phyloP scores from a whole-genome alignment of 2,797 vertebrate species.

The Cossypha dichroa region DNA sequence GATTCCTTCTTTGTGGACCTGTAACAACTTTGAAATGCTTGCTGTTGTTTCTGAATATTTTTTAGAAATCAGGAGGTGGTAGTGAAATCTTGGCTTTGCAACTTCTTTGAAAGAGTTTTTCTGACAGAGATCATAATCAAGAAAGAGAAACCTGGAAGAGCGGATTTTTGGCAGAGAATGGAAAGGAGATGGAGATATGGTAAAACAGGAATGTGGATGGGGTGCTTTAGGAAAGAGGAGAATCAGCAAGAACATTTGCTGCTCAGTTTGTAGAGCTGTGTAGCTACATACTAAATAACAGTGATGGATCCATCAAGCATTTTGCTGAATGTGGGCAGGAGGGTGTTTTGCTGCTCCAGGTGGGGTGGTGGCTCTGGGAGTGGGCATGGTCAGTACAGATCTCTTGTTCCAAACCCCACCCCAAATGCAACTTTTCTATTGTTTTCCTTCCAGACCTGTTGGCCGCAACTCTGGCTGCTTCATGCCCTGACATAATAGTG shows the following conservation, averaged over 20 bases:
- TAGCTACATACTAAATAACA: not conserved
- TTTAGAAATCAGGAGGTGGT: not conserved
- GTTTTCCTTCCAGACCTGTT: not conserved
- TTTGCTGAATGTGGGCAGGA: not conserved
- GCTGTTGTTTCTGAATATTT: not conserved
- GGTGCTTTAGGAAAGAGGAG: not conserved
- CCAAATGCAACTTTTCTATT: not conserved
- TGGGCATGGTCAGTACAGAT: not conserved
- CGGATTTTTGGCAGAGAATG: not conserved
- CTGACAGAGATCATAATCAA: not conserved
- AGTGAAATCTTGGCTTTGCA: not conserved
- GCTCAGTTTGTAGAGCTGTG: not conserved
- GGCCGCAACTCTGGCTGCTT: not conserved
- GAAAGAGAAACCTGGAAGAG: not conserved
- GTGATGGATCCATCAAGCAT: not conserved
- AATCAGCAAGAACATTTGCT: not conserved
- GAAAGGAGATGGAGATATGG: not conserved
- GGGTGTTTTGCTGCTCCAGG: not conserved
- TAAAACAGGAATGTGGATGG: not conserved
- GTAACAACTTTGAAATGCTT: not conserved
- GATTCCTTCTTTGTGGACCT: not conserved
- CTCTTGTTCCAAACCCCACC: not conserved
- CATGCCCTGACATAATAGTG: not conserved
- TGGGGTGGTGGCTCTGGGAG: not conserved
- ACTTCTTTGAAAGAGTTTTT: not conserved